Percentiles rank a stretch among this genome's conserved stretches.
phyloP scores from a whole-genome alignment of 2,888 invertebrate genomes.

The Lycocerus yunnanus region DNA sequence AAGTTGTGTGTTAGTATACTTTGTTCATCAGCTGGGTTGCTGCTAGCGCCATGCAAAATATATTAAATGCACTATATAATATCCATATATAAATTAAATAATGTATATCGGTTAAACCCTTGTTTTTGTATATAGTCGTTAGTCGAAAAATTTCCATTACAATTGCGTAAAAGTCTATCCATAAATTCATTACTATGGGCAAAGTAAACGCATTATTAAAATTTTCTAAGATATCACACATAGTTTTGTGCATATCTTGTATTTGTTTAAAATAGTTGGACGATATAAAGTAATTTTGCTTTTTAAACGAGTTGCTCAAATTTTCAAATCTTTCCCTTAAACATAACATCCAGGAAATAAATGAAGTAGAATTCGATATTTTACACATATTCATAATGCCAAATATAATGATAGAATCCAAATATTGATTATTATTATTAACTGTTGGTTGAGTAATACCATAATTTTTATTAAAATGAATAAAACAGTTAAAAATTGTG shows the following conservation, averaged over 20 bases:
- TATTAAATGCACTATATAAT: neutral
- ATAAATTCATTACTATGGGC: neutral
- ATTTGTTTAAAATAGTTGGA: neutral
- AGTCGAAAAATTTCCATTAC: neutral
- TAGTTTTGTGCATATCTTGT: neutral
- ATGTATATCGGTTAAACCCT: neutral
- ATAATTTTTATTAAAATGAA: neutral
- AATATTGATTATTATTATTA: neutral
- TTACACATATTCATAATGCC: neutral
- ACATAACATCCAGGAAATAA: neutral
- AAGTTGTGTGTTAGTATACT: neutral
- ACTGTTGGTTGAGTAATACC: neutral
- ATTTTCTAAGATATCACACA: neutral
- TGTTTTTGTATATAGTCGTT: neutral
- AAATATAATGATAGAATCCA: neutral
- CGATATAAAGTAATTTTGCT: neutral
- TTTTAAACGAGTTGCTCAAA: neutral
- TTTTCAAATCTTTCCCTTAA: neutral
- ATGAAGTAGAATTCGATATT: neutral
- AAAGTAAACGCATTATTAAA: neutral
- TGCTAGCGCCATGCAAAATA: neutral
- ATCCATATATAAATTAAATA: neutral
- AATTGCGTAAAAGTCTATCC: neutral
- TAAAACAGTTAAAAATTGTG: neutral
- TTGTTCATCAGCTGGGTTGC: neutral